These are phyloP conservation scores for Drosophila truncata DNA, from an alignment of 1,140 invertebrate species.

Conservation along the genomic window DNA sequence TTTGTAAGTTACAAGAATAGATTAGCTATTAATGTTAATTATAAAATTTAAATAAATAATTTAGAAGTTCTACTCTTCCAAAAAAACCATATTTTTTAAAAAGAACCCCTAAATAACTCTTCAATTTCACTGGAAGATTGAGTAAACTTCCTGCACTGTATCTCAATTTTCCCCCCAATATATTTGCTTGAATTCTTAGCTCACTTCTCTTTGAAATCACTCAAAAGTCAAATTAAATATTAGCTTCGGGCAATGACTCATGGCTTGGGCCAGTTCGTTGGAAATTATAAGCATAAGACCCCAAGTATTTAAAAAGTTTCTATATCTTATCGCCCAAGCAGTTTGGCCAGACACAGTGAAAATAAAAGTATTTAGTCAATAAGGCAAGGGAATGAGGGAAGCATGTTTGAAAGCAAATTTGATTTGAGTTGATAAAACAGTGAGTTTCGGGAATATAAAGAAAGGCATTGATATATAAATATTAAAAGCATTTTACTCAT, in stretches of 20 bases:
- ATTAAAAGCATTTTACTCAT: not conserved
- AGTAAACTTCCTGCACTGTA: not conserved
- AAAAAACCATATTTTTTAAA: not conserved
- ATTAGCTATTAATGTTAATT: not conserved
- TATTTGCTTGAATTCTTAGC: not conserved
- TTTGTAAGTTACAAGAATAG: no score
- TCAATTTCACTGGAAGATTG: not conserved
- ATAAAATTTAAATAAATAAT: not conserved
- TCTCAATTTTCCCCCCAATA: not conserved
- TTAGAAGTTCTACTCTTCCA: not conserved
- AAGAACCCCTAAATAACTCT: not conserved
- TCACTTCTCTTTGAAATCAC: not conserved
- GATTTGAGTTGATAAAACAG: not conserved
- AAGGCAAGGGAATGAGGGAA: not conserved
- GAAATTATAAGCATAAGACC: constrained; percentile 36
- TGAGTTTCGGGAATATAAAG: not conserved
- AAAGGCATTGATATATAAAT: not conserved
- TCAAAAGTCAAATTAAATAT: constrained; percentile 31
- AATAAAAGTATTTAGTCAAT: constrained; percentile 28
- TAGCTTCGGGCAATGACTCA: constrained; percentile 35
- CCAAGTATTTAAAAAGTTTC: constrained; percentile 34
- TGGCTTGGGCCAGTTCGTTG: constrained; percentile 1
- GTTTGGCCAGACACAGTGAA: constrained; percentile 17
- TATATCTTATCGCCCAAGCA: constrained; percentile 47
- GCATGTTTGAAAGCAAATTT: constrained; percentile 15